Evolutionary conservation across 2,888 invertebrate genomes (phyloP), one percentile per base, ranked within the genome.

Genomic region (Scelioninae gen. 1): DNA sequence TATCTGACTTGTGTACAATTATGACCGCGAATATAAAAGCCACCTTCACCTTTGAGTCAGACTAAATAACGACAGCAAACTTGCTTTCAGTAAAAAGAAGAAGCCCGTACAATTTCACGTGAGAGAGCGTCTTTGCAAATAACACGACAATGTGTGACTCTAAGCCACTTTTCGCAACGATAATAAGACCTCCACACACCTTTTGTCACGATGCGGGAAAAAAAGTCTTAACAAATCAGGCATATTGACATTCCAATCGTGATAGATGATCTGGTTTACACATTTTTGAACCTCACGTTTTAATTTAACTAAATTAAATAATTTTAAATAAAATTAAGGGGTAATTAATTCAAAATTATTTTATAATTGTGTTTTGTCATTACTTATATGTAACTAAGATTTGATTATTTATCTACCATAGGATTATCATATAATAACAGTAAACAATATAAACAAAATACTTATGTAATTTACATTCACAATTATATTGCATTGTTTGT

Each of bases 41-140:
- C 49, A 47, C 40, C 56, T 58, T 65, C 71, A 47, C 55, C 63
- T 69, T 69, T 69, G 69, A 68, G 63, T 15, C 43, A 47, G 38
- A 38, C 16, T 69, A 66, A 78, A 78, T 78, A 78, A 78, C 63
- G 78, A 65, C 65, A 43, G 68, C 45, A 71, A 69, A 69, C 55
- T 68, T 47, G 60, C 45, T 62, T 77, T 62, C 51, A 40, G n/a
- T 69, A 62, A 65, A 71, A 71, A 71, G 65, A 58, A 63, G 55
- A 71, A 63, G 63, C 62, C 40, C 63, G 78, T 78, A 78, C 78
- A 63, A 78, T 78, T 71, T 71, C 78, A 43, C 53, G 31, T 63
- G 58, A 76, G 51, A 47, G 55, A 66, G 47, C n/a, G n/a, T n/a
- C 78, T 63, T 78, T 71, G 63, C 32, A 76, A 76, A 53, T 53